Evolutionary conservation across 2,113 vertebrate species (phyloP).

Genomic region (Sphaerodactylus townsendi): DNA sequence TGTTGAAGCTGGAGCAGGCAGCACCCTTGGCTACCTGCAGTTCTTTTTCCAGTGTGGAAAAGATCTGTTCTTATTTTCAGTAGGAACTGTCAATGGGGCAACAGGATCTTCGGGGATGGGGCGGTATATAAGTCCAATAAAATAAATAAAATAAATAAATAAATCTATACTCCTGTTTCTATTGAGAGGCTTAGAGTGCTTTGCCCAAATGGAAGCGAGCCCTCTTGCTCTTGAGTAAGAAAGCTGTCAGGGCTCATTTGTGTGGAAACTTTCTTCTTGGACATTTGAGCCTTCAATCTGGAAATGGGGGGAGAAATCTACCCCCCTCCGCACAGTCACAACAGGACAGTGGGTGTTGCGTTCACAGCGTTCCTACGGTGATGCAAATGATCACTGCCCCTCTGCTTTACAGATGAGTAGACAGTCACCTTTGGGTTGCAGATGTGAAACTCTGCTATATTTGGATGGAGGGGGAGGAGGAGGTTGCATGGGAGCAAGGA

Average conservation of each 20-base stretch:
- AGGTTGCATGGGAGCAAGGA: neutral
- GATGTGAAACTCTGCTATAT: neutral
- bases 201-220: too few species aligned
- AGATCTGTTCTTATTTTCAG: neutral
- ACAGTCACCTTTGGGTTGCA: too few species aligned
- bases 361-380: neutral
- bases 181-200: neutral
- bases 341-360: neutral
- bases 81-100: neutral
- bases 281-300: too few species aligned
- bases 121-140: too few species aligned
- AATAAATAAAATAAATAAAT: too few species aligned
- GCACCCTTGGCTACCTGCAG: neutral
- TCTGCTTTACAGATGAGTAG: neutral
- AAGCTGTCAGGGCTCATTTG: too few species aligned
- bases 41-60: neutral
- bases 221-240: neutral
- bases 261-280: neutral
- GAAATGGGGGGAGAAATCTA: neutral
- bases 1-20: neutral
- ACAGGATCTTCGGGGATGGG: too few species aligned
- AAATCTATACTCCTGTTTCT: neutral
- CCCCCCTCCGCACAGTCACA: neutral
- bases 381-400: neutral
- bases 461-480: neutral